Percentiles rank a stretch among this genome's conserved stretches.
These are phyloP conservation scores for Venustaconcha ellipsiformis DNA, from an alignment of 1,140 invertebrate genomes.

Conservation along the genomic window DNA sequence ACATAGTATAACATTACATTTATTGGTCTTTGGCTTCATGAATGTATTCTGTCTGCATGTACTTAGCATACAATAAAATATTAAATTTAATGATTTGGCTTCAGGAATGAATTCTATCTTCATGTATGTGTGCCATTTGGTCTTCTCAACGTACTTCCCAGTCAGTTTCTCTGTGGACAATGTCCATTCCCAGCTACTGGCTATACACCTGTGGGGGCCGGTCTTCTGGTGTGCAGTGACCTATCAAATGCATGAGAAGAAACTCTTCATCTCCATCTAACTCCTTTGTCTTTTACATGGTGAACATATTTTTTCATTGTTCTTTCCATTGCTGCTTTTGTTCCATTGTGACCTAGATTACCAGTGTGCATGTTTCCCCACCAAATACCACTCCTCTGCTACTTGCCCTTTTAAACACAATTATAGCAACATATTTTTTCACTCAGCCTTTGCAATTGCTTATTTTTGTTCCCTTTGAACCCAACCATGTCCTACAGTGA, in stretches of 20 bases:
- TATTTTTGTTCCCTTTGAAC: too few relatives aligned
- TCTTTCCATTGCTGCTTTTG: not conserved
- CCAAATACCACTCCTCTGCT: not conserved
- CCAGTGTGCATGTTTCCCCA: not conserved
- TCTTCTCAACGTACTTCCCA: conserved; percentile 84
- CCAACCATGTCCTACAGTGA: too few relatives aligned
- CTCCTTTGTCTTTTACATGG: not conserved
- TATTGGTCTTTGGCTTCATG: too few relatives aligned
- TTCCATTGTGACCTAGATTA: not conserved
- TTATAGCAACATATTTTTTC: too few relatives aligned
- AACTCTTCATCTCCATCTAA: conserved; percentile 75
- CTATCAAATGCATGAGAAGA: conserved; percentile 77
- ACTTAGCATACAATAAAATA: too few relatives aligned
- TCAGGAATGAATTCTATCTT: conserved; percentile 89
- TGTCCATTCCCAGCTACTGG: conserved; percentile 76
- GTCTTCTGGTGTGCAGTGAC: conserved; percentile 83
- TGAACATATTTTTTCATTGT: too few relatives aligned
- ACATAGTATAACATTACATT: too few relatives aligned
- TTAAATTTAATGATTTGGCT: not conserved
- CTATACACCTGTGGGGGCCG: conserved; percentile 85
- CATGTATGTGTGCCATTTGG: conserved; percentile 85
- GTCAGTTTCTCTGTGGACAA: conserved; percentile 75
- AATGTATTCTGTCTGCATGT: too few relatives aligned
- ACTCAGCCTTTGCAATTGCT: too few relatives aligned
- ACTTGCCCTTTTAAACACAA: too few relatives aligned